phyloP scores from a whole-genome alignment of 2,888 invertebrate species.

The Drosophila formosana region DNA sequence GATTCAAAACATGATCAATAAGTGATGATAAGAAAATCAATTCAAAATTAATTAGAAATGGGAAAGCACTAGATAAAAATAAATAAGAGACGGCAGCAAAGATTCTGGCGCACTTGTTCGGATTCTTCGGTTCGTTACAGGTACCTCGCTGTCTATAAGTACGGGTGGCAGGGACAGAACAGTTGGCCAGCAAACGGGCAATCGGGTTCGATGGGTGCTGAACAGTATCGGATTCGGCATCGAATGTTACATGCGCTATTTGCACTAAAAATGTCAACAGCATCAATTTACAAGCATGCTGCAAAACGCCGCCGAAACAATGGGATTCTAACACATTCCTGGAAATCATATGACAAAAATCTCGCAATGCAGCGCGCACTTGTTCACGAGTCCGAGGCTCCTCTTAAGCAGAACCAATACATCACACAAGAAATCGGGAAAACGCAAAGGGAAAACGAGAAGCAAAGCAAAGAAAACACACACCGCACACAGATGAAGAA shows the following conservation, averaged over 20 bases:
- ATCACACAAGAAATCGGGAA: constrained; percentile 1
- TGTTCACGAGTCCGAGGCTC: constrained; percentile 17
- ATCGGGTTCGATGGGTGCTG: too few species aligned
- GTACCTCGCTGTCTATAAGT: too few species aligned
- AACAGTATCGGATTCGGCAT: background rate
- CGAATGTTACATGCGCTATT: constrained; percentile 20
- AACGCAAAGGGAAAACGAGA: constrained; percentile 2
- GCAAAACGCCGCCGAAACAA: constrained; percentile 50
- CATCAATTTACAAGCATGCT: constrained; percentile 64
- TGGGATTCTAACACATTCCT: constrained; percentile 68
- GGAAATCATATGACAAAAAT: constrained; percentile 68
- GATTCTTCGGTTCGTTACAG: too few species aligned
- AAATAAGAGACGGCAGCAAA: too few species aligned
- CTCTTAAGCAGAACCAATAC: constrained; percentile 9
- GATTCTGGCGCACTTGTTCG: too few species aligned
- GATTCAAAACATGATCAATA: too few species aligned
- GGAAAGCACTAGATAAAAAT: too few species aligned
- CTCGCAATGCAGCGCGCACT: constrained; percentile 31
- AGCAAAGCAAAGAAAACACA: background rate
- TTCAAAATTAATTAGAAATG: too few species aligned
- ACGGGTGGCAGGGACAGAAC: too few species aligned
- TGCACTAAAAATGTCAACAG: constrained; percentile 73
- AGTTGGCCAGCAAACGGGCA: too few species aligned
- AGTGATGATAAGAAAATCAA: too few species aligned
- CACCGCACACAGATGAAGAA: background rate